Conservation (phyloP, 2,113 vertebrate species). For the human region GRCh38 chr12:115517001-115517500, state of each 20-base stretch:
- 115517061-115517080: background rate
- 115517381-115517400: background rate
- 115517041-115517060: background rate
- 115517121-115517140: accelerated
- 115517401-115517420: accelerated
- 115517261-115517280: background rate
- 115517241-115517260: background rate
- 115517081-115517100: background rate
- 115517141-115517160: background rate
- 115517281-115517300: background rate
- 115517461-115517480: background rate
- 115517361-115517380: background rate
- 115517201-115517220: background rate
- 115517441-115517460: background rate
- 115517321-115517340: background rate
- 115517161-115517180: background rate
- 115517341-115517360: background rate
- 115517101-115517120: background rate
- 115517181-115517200: background rate
- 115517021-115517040: background rate
- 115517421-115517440: background rate
- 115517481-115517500: background rate
- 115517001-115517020: background rate
- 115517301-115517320: background rate
- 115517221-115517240: background rate